Evolutionary conservation across 1,140 invertebrate genomes (phyloP), one percentile per base, ranked within the genome.

Genomic region (Hestina assimilis): DNA sequence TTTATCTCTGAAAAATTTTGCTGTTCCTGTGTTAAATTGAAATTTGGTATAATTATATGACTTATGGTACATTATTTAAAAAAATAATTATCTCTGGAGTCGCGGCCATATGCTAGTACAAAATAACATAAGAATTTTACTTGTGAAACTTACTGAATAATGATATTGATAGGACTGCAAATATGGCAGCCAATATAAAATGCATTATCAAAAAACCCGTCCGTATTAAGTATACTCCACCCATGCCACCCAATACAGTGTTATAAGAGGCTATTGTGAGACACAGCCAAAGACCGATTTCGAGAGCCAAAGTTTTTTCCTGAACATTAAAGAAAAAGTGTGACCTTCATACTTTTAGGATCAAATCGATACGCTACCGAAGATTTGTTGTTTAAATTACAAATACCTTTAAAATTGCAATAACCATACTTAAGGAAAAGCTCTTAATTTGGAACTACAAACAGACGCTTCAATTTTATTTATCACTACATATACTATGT

Each of bases 111-210:
- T n/a, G n/a, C n/a, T n/a, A n/a, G n/a, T n/a, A n/a, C n/a, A n/a
- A n/a, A n/a, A n/a, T n/a, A n/a, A n/a, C n/a, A n/a, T n/a, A n/a
- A n/a, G n/a, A n/a, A n/a, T n/a, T n/a, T n/a, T n/a, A n/a, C n/a
- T n/a, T n/a, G n/a, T n/a, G n/a, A n/a, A n/a, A 67, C 68, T 72
- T 62, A 79, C 75, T 55, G 38, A 64, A 69, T 35, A 79, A 31
- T 11, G 71, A 71, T 2, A 79, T 23, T 0, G 69, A 56, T 12
- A 75, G 31, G 8, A 69, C 17, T 2, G 26, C 67, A 46, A 71
- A 79, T 26, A 73, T 47, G 4, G 63, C 3, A 17, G 72, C 63
- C n/a, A 79, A 15, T 9, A 79, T 2, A 15, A 76, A 76, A 12
- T 79, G 73, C 46, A 72, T 52, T 3, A 64, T 71, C 3, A 64